phyloP scores from a whole-genome alignment of 1,140 invertebrate species.

The Drosophila ercepeae region DNA sequence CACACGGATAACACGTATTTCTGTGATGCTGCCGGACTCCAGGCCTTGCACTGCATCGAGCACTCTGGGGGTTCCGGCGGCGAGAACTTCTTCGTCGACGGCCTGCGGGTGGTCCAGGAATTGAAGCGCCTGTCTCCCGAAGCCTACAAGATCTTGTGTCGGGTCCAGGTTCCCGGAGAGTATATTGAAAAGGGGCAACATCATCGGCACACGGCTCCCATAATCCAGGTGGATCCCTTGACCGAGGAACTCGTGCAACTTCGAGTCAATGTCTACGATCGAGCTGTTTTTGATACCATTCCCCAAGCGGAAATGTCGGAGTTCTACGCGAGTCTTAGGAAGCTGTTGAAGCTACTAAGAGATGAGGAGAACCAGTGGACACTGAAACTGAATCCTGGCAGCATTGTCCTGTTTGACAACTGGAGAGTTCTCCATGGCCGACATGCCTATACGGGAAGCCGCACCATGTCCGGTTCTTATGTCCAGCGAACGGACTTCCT shows the following conservation, averaged over 20 bases:
- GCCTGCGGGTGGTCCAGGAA: conserved; percentile 87
- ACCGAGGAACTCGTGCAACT: conserved; percentile 85
- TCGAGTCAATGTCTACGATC: conserved; percentile 89
- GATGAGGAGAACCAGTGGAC: conserved; percentile 85
- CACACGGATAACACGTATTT: conserved; percentile 91
- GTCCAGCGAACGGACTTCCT: conserved; percentile 87
- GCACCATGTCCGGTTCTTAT: conserved; percentile 87
- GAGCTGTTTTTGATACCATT: conserved; percentile 86
- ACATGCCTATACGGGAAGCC: conserved; percentile 86
- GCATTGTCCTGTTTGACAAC: conserved; percentile 90
- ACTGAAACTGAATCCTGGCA: conserved; percentile 87
- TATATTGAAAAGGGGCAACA: conserved; percentile 87
- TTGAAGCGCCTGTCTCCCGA: conserved; percentile 85
- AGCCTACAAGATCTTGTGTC: conserved; percentile 86
- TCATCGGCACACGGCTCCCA: conserved; percentile 85
- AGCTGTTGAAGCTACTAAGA: conserved; percentile 86
- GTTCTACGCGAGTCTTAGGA: conserved; percentile 87
- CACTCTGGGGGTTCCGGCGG: conserved; percentile 86
- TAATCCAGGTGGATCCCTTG: conserved; percentile 85
- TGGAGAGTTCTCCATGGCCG: conserved; percentile 90
- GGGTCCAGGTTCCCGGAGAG: conserved; percentile 86
- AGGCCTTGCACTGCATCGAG: conserved; percentile 89
- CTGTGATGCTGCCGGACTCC: conserved; percentile 88
- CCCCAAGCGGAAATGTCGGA: conserved; percentile 84
- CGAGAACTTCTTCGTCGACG: conserved; percentile 89